Evolutionary conservation across 2,888 invertebrate species (phyloP).

Genomic region (Silvanus unidentatus): DNA sequence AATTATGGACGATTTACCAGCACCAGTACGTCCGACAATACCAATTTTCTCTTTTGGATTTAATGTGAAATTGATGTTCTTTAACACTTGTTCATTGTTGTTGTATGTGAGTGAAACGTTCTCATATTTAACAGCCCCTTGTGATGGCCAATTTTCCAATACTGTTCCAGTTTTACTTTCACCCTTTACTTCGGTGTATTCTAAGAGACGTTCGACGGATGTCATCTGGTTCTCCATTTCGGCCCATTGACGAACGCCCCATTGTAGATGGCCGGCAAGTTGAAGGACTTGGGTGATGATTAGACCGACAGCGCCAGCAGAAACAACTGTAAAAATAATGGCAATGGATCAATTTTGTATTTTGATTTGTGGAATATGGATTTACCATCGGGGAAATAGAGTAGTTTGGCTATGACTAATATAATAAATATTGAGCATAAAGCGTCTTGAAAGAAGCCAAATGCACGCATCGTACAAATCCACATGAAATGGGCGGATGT

Average conservation of each 20-base stretch:
- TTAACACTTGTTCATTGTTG: slow-evolving; percentile 65
- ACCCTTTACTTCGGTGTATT: slow-evolving; percentile 46
- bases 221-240: slow-evolving; percentile 78
- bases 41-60: slow-evolving; percentile 68
- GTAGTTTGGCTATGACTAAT: slow-evolving; percentile 24
- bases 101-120: slow-evolving; percentile 68
- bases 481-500: slow-evolving; percentile 38
- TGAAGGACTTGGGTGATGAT: slow-evolving; percentile 77
- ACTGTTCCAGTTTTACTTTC: slow-evolving; percentile 44
- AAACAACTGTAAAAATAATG: slow-evolving; percentile 36
- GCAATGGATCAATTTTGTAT: slow-evolving; percentile 34
- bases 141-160: slow-evolving; percentile 64
- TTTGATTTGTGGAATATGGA: too few relatives aligned
- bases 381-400: slow-evolving; percentile 26
- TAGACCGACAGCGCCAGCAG: slow-evolving; percentile 41
- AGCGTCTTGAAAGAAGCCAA: slow-evolving; percentile 35
- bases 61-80: slow-evolving; percentile 60
- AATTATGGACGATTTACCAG: slow-evolving; percentile 73
- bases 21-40: slow-evolving; percentile 78
- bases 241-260: slow-evolving; percentile 73
- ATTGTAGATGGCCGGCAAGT: slow-evolving; percentile 60
- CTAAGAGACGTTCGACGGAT: slow-evolving; percentile 72
- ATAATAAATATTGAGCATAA: slow-evolving; percentile 29
- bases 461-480: slow-evolving; percentile 32
- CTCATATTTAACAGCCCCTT: slow-evolving; percentile 62